Conservation (phyloP, 2,797 vertebrate species). For the Manis pentadactyla region DNA sequence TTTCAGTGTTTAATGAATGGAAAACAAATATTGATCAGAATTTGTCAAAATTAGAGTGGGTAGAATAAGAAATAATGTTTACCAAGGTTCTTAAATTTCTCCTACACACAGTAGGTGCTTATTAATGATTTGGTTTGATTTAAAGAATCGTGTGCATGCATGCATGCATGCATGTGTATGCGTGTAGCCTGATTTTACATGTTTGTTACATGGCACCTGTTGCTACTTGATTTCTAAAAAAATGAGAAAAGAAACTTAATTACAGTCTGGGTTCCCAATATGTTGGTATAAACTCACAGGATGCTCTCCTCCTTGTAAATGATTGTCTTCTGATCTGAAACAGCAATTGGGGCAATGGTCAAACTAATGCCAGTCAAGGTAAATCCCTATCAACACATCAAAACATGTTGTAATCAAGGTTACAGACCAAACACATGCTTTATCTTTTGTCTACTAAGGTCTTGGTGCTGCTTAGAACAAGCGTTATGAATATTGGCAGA, state of each 20-base stretch:
- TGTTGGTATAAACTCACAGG: not conserved
- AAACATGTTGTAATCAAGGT: slow-evolving; percentile 56
- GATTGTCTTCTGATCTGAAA: slow-evolving; percentile 62
- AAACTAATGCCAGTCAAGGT: slow-evolving; percentile 50
- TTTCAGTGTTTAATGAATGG: slow-evolving; percentile 57
- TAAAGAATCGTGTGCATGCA: not conserved
- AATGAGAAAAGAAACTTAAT: not conserved
- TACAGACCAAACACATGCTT: slow-evolving; percentile 42
- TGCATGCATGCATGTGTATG: not conserved
- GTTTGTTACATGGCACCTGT: not conserved
- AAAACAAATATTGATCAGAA: slow-evolving; percentile 74
- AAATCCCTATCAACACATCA: slow-evolving; percentile 15
- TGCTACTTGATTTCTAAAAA: not conserved
- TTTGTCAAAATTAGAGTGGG: slow-evolving; percentile 52
- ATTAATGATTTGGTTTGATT: slow-evolving; percentile 6
- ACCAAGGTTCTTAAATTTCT: slow-evolving; percentile 4
- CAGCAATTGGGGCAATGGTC: not conserved
- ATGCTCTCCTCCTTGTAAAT: not conserved
- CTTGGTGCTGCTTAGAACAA: not conserved
- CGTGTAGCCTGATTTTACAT: not conserved
- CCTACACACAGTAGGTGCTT: not conserved
- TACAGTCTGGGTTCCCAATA: not conserved
- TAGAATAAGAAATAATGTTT: slow-evolving; percentile 34
- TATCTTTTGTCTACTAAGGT: not conserved
- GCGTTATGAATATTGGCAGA: not conserved